Evolutionary conservation across 2,888 invertebrate species (phyloP), one percentile per base, ranked within the genome.

Genomic region (Amphipoea oculea): DNA sequence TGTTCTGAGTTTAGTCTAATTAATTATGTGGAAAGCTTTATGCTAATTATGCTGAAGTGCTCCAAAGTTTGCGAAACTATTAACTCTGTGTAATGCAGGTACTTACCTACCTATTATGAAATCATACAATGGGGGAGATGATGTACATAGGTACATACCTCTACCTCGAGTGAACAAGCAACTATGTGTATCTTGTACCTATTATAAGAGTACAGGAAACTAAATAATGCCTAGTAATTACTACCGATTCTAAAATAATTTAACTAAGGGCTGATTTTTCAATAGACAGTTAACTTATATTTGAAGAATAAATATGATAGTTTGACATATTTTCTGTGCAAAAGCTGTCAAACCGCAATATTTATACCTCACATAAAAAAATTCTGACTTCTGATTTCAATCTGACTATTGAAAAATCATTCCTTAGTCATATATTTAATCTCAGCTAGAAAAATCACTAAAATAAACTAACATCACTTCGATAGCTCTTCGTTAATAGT

Each of bases 51-150:
- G 45, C 67, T 54, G 1, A 82, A 62, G 67, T 74, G 67, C 68
- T 82, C 62, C 63, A 48, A 65, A 57, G 48, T 83, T 83, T 81
- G 40, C 54, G 68, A 29, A 57, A 77, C 63, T 83, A 69, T 57
- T 65, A 65, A 51, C 29, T 42, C 42, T 12, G 40, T 68, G 14
- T 74, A n/a, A 54, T 54, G n/a, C 17, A n/a, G 29, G 3, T 66
- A 48, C 51, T 51, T 20, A 20, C 42, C 29, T 51, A 17, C 3
- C 17, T 73, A 73, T 81, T 66, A 57, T 73, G 48, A n/a, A 57
- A 42, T 73, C 57, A 66, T 40, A 51, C 57, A 57, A 48, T 40
- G 54, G 7, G n/a, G 20, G 29, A 42, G n/a, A 29, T 29, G 40
- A n/a, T 65, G 42, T 42, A 29, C 17, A 9, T 42, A 42, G 9